A percentile compares a stretch with the other conserved stretches of the same genome.
Evolutionary conservation across 2,797 vertebrate species (phyloP).

Genomic region (Glossophaga mutica): DNA sequence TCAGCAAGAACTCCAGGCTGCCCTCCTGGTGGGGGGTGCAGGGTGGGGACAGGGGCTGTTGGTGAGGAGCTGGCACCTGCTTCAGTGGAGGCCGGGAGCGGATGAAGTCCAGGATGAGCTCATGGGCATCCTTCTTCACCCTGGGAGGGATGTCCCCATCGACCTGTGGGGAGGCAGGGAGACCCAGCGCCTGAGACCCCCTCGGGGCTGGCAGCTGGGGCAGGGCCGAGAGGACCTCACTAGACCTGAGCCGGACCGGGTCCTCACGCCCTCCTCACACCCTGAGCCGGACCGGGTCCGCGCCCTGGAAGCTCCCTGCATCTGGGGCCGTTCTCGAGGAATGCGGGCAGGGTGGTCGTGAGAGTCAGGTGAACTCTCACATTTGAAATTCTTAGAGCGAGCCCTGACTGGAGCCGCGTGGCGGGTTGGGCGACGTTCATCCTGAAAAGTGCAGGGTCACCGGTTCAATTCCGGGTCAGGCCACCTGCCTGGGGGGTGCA

Average conservation of each 20-base stretch:
- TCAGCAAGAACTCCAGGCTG: not conserved
- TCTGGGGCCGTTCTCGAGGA: not conserved
- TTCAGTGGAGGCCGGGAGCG: constrained; percentile 95
- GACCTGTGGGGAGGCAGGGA: constrained; percentile 81
- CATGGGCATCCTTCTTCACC: constrained; percentile 94
- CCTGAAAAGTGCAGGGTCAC: too few species aligned
- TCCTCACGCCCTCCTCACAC: not conserved
- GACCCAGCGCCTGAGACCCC: not conserved
- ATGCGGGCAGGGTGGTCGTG: rapidly evolving
- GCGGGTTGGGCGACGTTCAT: not conserved
- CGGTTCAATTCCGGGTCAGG: not conserved
- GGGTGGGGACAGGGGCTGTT: not conserved
- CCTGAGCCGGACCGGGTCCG: not conserved
- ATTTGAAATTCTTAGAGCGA: not conserved
- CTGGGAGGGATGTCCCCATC: constrained; percentile 91
- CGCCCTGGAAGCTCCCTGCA: not conserved
- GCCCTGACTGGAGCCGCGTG: not conserved
- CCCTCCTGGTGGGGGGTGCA: not conserved
- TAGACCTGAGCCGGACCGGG: not conserved
- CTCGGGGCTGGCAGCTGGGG: not conserved
- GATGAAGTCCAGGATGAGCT: constrained; percentile 96
- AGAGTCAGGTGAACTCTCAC: not conserved
- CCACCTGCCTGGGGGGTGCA: too few species aligned
- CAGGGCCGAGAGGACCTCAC: not conserved
- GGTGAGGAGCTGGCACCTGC: constrained; percentile 84